Evolutionary conservation across 37 sponge, comb jelly and placozoan species (phyloP).

Genomic region (Haliclona indistincta): DNA sequence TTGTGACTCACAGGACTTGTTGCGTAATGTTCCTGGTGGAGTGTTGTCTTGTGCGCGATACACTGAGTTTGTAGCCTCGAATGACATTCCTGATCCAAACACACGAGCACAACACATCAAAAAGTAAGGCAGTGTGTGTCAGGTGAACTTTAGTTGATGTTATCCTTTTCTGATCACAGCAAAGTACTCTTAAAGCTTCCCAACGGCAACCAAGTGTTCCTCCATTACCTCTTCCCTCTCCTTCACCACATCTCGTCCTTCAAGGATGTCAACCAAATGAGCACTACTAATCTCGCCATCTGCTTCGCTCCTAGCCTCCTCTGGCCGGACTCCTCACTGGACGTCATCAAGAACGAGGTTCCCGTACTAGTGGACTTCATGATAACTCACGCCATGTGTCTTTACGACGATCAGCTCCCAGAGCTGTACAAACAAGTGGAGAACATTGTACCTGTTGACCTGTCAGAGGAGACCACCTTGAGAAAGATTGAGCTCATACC

Average conservation of each 20-base stretch:
- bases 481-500: too few species aligned
- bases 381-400: slow-evolving; percentile 50
- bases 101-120: slow-evolving; percentile 46
- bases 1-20: slow-evolving; percentile 40
- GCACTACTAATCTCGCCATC: slow-evolving; percentile 70
- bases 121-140: slow-evolving; percentile 55
- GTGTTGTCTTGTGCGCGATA: slow-evolving; percentile 54
- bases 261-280: slow-evolving; percentile 66
- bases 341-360: slow-evolving; percentile 84
- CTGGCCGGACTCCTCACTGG: slow-evolving; percentile 72
- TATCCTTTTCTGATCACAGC: too few species aligned
- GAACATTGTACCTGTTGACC: slow-evolving; percentile 6
- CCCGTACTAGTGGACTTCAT: slow-evolving; percentile 76
- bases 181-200: slow-evolving; percentile 60
- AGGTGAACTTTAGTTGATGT: too few species aligned
- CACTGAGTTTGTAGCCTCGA: slow-evolving; percentile 77
- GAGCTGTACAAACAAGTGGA: slow-evolving; percentile 31
- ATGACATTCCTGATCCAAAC: slow-evolving; percentile 48
- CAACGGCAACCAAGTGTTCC: slow-evolving; percentile 46
- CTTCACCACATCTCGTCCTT: slow-evolving; percentile 52
- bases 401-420: slow-evolving; percentile 59
- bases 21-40: slow-evolving; percentile 67
- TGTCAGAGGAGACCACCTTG: too few species aligned
- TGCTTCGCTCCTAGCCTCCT: slow-evolving; percentile 78
- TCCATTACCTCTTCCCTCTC: slow-evolving; percentile 58